A percentile compares a stretch with the other conserved stretches of the same genome.
Conservation (phyloP, 2,888 invertebrate genomes). For the Gnatocerus cornutus region DNA sequence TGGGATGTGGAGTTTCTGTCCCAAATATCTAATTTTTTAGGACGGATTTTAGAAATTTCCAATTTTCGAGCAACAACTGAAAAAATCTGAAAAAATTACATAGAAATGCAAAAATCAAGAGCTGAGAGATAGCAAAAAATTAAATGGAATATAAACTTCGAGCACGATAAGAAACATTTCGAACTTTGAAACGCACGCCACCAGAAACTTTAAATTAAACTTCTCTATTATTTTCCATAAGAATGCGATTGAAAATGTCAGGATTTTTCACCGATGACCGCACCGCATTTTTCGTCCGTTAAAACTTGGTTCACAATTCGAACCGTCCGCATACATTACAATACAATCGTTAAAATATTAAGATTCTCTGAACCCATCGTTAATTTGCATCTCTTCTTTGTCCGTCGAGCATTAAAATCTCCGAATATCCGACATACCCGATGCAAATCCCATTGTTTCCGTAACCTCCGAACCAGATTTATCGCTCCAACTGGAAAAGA, state of each 20-base stretch:
- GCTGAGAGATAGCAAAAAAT: too few species aligned
- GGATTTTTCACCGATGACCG: not conserved
- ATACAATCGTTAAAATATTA: constrained; percentile 2
- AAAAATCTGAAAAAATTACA: too few species aligned
- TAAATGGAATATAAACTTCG: too few species aligned
- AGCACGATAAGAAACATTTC: too few species aligned
- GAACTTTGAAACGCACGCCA: too few species aligned
- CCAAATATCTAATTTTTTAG: too few species aligned
- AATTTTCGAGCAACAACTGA: too few species aligned
- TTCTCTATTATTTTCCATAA: not conserved
- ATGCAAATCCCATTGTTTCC: constrained; percentile 11
- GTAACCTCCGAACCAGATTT: constrained; percentile 35
- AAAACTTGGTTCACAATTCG: not conserved
- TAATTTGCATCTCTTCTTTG: not conserved
- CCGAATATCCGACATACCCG: constrained; percentile 5
- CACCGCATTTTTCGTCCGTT: not conserved
- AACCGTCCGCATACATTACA: not conserved
- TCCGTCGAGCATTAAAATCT: constrained; percentile 2
- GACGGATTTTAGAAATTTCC: too few species aligned
- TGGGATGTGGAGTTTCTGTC: too few species aligned
- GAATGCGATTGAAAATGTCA: not conserved
- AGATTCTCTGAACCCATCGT: not conserved
- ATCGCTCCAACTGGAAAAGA: constrained; percentile 23
- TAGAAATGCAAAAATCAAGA: too few species aligned
- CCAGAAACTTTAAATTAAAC: too few species aligned